phyloP scores from a whole-genome alignment of 2,797 vertebrate genomes.

The Thamnophis elegans region DNA sequence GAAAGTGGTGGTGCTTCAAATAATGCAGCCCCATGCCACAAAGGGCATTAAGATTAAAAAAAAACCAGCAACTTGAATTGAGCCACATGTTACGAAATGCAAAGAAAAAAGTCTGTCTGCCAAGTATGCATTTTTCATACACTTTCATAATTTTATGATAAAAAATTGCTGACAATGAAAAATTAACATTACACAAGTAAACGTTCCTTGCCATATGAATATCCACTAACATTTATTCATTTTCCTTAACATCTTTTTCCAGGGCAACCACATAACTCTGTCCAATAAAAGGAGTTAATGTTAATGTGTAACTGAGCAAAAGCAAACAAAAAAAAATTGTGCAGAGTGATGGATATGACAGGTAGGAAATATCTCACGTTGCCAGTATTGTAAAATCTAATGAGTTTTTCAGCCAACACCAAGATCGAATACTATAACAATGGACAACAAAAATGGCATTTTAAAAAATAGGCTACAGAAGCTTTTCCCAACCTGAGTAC shows the following conservation, averaged over 20 bases:
- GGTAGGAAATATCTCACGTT: background rate
- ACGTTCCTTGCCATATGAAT: background rate
- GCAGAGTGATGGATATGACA: background rate
- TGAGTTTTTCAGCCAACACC: background rate
- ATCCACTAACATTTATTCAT: constrained; percentile 37
- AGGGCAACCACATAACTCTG: constrained; percentile 26
- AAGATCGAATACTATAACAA: background rate
- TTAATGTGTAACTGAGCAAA: constrained; percentile 49
- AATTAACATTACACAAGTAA: constrained; percentile 42
- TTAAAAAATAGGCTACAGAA: background rate
- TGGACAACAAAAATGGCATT: background rate
- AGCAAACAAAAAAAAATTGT: constrained; percentile 2
- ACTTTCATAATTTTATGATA: background rate
- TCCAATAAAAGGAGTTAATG: constrained; percentile 10
- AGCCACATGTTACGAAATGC: background rate
- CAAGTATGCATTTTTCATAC: constrained; percentile 17
- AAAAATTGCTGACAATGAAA: constrained; percentile 34
- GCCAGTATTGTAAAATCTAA: background rate
- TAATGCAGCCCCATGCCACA: background rate
- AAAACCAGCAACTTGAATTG: background rate
- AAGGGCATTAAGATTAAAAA: background rate
- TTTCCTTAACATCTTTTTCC: constrained; percentile 23
- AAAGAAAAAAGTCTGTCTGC: constrained; percentile 10
- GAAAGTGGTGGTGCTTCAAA: background rate
- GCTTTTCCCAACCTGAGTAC: background rate